Evolutionary conservation across 2,797 vertebrate species (phyloP).

Genomic region (Ciconia nigra): DNA sequence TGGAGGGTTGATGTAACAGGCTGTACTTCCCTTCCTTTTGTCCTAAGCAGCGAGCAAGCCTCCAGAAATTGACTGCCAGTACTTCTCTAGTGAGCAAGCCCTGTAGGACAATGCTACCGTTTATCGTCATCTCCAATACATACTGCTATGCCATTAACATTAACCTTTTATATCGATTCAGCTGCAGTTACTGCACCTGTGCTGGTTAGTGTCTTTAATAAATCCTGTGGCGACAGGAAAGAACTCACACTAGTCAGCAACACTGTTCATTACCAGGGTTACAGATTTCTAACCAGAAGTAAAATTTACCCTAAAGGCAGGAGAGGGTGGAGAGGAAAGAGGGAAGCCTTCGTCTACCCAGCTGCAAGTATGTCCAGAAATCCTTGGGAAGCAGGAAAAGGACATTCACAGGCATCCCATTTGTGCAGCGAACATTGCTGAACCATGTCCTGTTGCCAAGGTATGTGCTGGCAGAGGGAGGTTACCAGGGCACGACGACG

Average conservation of each 20-base stretch:
- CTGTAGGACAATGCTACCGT: neutral
- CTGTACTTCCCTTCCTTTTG: neutral
- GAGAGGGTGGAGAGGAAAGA: neutral
- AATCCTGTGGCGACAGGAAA: neutral
- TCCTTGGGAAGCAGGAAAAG: neutral
- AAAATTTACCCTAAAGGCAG: neutral
- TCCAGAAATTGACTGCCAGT: neutral
- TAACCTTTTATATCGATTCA: neutral
- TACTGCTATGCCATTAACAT: neutral
- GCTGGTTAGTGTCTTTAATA: neutral
- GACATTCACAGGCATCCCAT: neutral
- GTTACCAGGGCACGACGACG: neutral
- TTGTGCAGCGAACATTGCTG: neutral
- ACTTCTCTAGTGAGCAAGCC: neutral
- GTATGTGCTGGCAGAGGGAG: neutral
- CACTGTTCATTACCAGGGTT: neutral
- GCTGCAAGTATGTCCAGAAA: neutral
- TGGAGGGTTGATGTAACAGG: neutral
- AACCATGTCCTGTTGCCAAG: conserved; percentile 5
- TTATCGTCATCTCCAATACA: neutral
- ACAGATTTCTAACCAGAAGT: neutral
- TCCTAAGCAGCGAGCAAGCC: neutral
- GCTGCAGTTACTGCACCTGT: neutral
- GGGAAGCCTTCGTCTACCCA: neutral
- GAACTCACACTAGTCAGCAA: neutral